Base-by-base conservation (phyloP, 2,888 invertebrate species). In the Acanthosepion pharaonis region DNA sequence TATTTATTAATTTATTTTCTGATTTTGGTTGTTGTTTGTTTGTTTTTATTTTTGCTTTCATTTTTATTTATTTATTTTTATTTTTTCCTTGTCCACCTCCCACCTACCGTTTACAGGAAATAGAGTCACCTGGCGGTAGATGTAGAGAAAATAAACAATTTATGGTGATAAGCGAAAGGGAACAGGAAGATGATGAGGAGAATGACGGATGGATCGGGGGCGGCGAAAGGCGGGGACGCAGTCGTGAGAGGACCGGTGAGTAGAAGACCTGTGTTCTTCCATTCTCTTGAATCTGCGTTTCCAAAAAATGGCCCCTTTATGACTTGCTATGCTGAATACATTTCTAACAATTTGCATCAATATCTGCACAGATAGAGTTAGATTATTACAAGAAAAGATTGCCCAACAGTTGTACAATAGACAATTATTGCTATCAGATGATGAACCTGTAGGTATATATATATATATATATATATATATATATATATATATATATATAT, bases 241-340 rank as follows among this genome's bases (percentile, higher is more conserved):
- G 78, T 78, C 78, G 11, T 78, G n/a, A 78, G 78, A 78, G n/a
- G 78, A 33, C 78, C 78, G 78, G 78, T 78, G n/a, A 78, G 78
- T 78, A 78, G n/a, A 78, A 78, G n/a, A 78, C 78, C n/a, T n/a
- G 78, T n/a, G 78, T 78, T 78, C 78, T 78, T n/a, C 33, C 78
- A 78, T 78, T 78, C 78, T 78, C 78, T 78, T 78, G 78, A 15
- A 78, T n/a, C 78, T 78, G n/a, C n/a, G 78, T 33, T 78, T 78
- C 78, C 78, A n/a, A 78, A 78, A 78, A n/a, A 78, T 78, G 78
- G n/a, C 78, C 78, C 64, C 33, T 78, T 78, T n/a, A 78, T 78
- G 78, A 78, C n/a, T 78, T 78, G 78, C n/a, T 78, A n/a, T 33
- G 33, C 33, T 78, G 78, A 15, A n/a, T 78, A 15, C n/a, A 78